These are phyloP conservation scores for Electrona antarctica DNA, from an alignment of 2,113 vertebrate species.

Conservation along the genomic window DNA sequence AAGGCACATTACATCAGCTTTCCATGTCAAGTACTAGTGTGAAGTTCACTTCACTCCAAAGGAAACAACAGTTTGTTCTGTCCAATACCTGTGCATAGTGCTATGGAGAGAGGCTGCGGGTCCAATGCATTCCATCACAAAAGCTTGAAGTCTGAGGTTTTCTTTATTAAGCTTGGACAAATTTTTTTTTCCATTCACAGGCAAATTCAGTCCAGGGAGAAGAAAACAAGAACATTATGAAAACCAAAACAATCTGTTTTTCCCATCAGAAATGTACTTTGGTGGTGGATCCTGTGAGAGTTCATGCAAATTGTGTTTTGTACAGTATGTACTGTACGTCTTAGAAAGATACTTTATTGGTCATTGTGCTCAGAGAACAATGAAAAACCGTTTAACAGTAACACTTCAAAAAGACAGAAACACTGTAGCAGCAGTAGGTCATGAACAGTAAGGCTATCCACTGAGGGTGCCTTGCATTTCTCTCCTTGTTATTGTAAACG, in stretches of 20 bases:
- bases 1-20: slow-evolving; percentile 33
- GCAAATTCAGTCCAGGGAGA: slow-evolving; percentile 39
- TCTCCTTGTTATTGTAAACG: neutral
- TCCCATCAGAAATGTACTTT: neutral
- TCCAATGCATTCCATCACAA: slow-evolving; percentile 49
- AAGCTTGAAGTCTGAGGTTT: slow-evolving; percentile 20
- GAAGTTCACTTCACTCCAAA: slow-evolving; percentile 32
- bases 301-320: slow-evolving; percentile 12
- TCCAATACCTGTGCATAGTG: slow-evolving; percentile 6
- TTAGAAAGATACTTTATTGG: too few species aligned
- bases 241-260: slow-evolving; percentile 22
- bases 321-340: slow-evolving; percentile 16
- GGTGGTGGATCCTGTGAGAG: neutral
- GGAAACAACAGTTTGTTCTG: slow-evolving; percentile 25
- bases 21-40: slow-evolving; percentile 22
- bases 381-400: slow-evolving; percentile 14
- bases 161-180: slow-evolving; percentile 61
- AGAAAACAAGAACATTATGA: slow-evolving; percentile 26
- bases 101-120: slow-evolving; percentile 10
- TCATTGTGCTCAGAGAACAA: too few species aligned
- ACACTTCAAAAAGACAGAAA: slow-evolving; percentile 47
- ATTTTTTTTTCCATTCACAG: slow-evolving; percentile 45
- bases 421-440: neutral
- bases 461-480: slow-evolving; percentile 9
- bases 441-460: slow-evolving; percentile 3